Evolutionary conservation across 2,113 vertebrate genomes (phyloP), one percentile per base, ranked within the genome.

Genomic region (Spea bombifrons): DNA sequence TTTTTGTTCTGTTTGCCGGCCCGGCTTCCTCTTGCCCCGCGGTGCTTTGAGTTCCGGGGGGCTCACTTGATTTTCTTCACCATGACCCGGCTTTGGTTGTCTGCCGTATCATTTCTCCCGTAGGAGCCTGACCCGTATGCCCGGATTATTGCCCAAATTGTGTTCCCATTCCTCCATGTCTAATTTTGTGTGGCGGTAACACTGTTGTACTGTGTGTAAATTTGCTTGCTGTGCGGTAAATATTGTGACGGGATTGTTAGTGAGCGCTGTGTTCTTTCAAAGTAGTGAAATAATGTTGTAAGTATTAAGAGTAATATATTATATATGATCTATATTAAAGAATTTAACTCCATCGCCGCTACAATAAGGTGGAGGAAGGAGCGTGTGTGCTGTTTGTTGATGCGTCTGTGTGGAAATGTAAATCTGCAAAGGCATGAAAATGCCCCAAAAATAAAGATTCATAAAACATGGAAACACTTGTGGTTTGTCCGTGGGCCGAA

Each of bases 401-500:
- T 12, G 65, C 78, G 71, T 80, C 48, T 61, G 78, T 80, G 78
- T 80, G 78, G 48, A 74, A 63, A 80, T 61, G 78, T 80, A 71
- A 49, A 67, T 70, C 50, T 50, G 3, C 4, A 12, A 64, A 53
- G 78, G 64, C 15, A 68, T 16, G 43, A 73, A 80, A 59, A 80
- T 66, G 78, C 64, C 71, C 61, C 61, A 74, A 66, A 71, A 71
- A 71, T 71, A 17, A 71, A 71, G 30, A 71, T 59, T 59, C 55
- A 12, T 8, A 59, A 59, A 59, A 59, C 55, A 13, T 8, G 55
- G 55, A 13, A 55, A 55, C 1, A 55, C 53, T 55, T 13, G 7
- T 7, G 53, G 30, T 30, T 30, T 30, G 30, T 30, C 30, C 2
- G 30, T 2, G 30, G 30, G 30, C 30, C 30, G 30, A 30, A 30